Evolutionary conservation across 2,797 vertebrate species (phyloP).

Genomic region (Crenuchus spilurus): DNA sequence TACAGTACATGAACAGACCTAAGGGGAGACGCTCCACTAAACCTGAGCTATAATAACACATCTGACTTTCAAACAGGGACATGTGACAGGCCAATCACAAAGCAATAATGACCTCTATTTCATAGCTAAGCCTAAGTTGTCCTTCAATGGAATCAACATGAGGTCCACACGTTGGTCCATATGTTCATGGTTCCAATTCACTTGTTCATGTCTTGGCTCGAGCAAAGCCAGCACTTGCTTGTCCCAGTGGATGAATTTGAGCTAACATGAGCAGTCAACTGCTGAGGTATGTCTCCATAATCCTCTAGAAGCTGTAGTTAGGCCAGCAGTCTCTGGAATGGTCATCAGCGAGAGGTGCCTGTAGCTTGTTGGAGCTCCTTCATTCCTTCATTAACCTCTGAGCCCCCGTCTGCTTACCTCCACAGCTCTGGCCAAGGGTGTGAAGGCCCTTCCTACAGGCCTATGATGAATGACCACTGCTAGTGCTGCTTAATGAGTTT

Average conservation of each 20-base stretch:
- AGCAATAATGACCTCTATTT: conserved; percentile 20
- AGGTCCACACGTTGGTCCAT: conserved; percentile 13
- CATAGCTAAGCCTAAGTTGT: conserved; percentile 15
- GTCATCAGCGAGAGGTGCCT: conserved; percentile 50
- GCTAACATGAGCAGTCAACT: conserved; percentile 46
- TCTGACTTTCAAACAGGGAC: not conserved
- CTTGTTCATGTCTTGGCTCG: conserved; percentile 26
- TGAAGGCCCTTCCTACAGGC: conserved; percentile 63
- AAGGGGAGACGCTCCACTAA: not conserved
- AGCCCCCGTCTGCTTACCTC: conserved; percentile 48
- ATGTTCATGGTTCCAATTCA: conserved; percentile 37
- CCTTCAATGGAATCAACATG: conserved; percentile 8
- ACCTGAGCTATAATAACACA: conserved; percentile 9
- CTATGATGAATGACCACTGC: conserved; percentile 73
- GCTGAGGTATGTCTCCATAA: conserved; percentile 38
- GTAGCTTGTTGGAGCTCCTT: conserved; percentile 45
- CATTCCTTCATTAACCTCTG: conserved; percentile 58
- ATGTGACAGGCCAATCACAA: not conserved
- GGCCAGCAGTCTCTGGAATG: conserved; percentile 51
- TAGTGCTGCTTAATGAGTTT: conserved; percentile 66
- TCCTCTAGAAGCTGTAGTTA: conserved; percentile 37
- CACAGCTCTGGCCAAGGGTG: conserved; percentile 54
- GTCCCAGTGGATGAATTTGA: conserved; percentile 28
- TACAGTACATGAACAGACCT: not conserved
- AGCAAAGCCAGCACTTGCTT: conserved; percentile 24